phyloP scores from a whole-genome alignment of 2,113 vertebrate species.

The Peromyscus polionotus region DNA sequence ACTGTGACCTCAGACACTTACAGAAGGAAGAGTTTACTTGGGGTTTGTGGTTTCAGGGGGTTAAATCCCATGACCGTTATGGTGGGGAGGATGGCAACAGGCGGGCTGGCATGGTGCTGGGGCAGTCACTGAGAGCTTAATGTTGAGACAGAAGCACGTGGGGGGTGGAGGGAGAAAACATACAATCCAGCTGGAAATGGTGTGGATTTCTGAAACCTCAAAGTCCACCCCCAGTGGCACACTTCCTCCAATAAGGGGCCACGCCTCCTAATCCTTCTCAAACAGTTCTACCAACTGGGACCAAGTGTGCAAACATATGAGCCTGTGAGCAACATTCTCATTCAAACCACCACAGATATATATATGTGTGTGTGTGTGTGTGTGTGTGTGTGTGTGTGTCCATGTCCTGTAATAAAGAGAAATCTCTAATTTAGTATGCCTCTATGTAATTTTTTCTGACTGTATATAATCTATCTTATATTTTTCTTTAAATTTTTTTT shows the following conservation, averaged over 20 bases:
- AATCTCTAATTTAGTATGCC: background rate
- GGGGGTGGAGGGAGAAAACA: background rate
- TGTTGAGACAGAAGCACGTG: background rate
- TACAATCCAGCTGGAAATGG: background rate
- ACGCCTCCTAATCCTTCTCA: background rate
- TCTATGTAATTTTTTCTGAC: slow-evolving; percentile 13
- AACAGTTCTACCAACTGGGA: background rate
- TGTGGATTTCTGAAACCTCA: background rate
- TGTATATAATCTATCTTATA: background rate
- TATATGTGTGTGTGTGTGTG: too few relatives aligned
- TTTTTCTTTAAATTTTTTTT: background rate
- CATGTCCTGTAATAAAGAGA: background rate
- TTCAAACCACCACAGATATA: background rate
- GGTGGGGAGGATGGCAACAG: background rate
- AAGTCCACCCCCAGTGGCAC: background rate
- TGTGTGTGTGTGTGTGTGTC: background rate
- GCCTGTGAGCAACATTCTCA: background rate
- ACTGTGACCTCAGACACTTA: background rate
- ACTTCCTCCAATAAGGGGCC: background rate
- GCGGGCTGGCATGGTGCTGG: background rate
- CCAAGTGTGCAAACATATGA: background rate
- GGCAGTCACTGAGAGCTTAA: background rate
- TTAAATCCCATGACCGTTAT: background rate
- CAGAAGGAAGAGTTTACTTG: background rate
- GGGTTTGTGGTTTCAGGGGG: background rate